phyloP scores from a whole-genome alignment of 2,113 vertebrate genomes.

The Chionodraco myersi region DNA sequence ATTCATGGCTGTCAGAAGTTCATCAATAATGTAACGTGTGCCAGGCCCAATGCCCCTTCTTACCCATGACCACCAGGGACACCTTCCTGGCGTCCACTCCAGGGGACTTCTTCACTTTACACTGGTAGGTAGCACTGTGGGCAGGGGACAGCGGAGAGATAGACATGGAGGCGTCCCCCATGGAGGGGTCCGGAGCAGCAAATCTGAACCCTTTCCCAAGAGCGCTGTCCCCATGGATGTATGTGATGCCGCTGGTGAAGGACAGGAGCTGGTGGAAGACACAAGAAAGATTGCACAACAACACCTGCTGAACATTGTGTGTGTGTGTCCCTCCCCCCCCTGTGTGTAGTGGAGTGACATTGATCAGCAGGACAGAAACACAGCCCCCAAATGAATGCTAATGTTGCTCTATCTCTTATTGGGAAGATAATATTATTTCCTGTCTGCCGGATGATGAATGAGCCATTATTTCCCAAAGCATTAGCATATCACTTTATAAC shows the following conservation, averaged over 20 bases:
- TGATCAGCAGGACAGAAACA: not conserved
- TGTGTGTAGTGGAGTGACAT: not conserved
- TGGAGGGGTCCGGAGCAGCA: slow-evolving; percentile 83
- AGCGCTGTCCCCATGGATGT: slow-evolving; percentile 74
- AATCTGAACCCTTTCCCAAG: slow-evolving; percentile 85
- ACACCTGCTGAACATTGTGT: no score
- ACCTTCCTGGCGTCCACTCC: slow-evolving; percentile 86
- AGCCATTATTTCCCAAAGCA: not conserved
- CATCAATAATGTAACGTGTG: slow-evolving; percentile 35
- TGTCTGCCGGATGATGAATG: slow-evolving; percentile 13
- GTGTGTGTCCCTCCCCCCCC: no score
- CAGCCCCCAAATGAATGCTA: not conserved
- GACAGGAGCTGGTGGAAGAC: slow-evolving; percentile 81
- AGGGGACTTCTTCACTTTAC: slow-evolving; percentile 92
- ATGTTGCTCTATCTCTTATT: not conserved
- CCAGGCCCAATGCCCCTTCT: not conserved
- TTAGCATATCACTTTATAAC: not conserved
- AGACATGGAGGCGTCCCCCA: slow-evolving; percentile 89
- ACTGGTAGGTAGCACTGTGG: slow-evolving; percentile 90
- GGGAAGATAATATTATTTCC: not conserved
- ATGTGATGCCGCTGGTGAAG: slow-evolving; percentile 83
- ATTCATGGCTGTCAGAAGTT: not conserved
- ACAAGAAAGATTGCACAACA: slow-evolving; percentile 2
- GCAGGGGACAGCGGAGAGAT: slow-evolving; percentile 81
- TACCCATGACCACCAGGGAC: slow-evolving; percentile 89